Base-by-base conservation (phyloP, 2,797 vertebrate species). In the Rhinatrema bivittatum region DNA sequence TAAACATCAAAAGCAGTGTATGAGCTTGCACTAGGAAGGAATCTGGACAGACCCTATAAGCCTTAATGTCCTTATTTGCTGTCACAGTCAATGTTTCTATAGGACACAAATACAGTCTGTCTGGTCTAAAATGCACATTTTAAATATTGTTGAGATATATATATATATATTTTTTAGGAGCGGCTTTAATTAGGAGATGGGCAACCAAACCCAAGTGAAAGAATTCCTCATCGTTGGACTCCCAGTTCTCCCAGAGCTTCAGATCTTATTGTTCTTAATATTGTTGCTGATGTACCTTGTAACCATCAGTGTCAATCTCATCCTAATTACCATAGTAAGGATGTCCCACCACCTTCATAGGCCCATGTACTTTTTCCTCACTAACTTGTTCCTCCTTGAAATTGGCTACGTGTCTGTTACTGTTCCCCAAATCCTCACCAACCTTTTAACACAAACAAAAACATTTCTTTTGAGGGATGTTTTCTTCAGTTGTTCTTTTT, bases 401-500 rank as follows among this genome's bases (percentile, higher is more conserved):
- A 32, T 66, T 1, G 51, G 66, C 26, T 66, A 54, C 25, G 62
- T 58, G 16, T 56, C 52, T 5, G 63, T 48, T 32, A 51, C 60
- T 2, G 15, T 67, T 9, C 60, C 60, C 13, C 61, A 70, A 40
- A 59, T 55, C 38, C 38, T 66, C 17, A 38, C 64, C 5, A 65
- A 57, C 30, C 58, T 76, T 29, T 47, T 74, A 25, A 42, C 42
- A 8, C 54, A 57, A 5, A 74, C 47, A 36, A 29, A 30, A 39
- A 47, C 8, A 73, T 79, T 19, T 75, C 73, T 25, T 74, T 76
- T 27, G 36, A 33, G 0, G 53, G 50, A 9, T 79, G 74, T 25
- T 47, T 56, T 8, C 20, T 63, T n/a, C 74, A 79, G 12, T 60
- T 78, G 2, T 78, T 74, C 25, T 71, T 70, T n/a, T 28, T 64